These are phyloP conservation scores for Sicus ferrugineus DNA, from an alignment of 2,888 invertebrate genomes.

Conservation along the genomic window DNA sequence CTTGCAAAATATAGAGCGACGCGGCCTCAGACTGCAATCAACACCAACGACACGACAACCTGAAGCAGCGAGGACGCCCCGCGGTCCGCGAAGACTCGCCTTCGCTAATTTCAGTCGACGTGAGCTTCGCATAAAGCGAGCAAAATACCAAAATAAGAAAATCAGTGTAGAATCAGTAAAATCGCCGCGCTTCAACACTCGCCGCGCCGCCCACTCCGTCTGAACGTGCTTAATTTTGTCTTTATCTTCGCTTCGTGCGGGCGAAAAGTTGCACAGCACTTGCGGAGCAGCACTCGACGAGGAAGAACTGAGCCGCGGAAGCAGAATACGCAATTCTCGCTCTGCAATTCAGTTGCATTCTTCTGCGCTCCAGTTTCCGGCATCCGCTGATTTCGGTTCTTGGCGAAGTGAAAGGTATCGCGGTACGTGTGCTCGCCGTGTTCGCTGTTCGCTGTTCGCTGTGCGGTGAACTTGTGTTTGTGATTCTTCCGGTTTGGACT, in stretches of 20 bases:
- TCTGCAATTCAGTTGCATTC: constrained; percentile 9
- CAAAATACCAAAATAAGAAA: neutral
- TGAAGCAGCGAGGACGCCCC: neutral
- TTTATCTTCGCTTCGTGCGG: no score
- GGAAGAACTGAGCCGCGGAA: neutral
- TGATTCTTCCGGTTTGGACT: neutral
- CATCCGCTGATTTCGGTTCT: neutral
- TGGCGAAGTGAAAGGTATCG: no score
- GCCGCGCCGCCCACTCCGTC: neutral
- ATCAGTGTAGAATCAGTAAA: neutral
- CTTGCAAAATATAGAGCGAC: neutral
- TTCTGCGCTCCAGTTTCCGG: neutral
- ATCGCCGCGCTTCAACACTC: neutral
- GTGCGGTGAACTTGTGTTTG: constrained; percentile 1
- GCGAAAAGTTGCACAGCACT: neutral
- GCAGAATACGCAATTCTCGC: constrained; percentile 6
- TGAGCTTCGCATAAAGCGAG: constrained; percentile 2
- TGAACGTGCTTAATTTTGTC: constrained; percentile 1
- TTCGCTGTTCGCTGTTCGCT: no score
- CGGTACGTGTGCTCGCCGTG: no score
- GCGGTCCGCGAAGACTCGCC: neutral
- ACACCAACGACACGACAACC: neutral
- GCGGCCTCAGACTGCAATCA: neutral
- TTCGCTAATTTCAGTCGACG: neutral
- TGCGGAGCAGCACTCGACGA: neutral